Percentiles rank a stretch among this genome's conserved stretches.
phyloP scores from a whole-genome alignment of 2,113 vertebrate species.

The Numida meleagris region DNA sequence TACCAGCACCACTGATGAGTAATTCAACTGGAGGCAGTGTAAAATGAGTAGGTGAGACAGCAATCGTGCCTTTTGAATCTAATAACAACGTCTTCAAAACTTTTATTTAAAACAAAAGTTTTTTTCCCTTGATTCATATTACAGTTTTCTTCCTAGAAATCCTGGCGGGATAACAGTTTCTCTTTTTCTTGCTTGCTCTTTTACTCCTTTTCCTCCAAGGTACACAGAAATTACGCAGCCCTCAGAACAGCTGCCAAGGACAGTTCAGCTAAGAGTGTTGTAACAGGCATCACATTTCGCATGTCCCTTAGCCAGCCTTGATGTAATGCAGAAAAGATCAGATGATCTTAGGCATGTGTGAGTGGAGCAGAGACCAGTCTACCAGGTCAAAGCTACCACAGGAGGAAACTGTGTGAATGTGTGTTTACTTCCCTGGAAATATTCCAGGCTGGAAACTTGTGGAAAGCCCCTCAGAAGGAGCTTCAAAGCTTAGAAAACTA shows the following conservation, averaged over 20 bases:
- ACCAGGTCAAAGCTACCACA: background rate
- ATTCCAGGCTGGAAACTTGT: background rate
- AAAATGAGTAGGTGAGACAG: background rate
- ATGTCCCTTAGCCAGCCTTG: background rate
- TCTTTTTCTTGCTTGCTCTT: background rate
- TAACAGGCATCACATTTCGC: constrained; percentile 79
- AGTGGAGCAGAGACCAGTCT: background rate
- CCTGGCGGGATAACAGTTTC: background rate
- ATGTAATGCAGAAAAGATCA: constrained; percentile 11
- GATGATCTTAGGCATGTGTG: background rate
- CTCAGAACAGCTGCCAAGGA: constrained; percentile 83
- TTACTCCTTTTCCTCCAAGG: constrained; percentile 73
- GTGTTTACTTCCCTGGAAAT: background rate
- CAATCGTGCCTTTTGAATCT: background rate
- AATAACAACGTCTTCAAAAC: background rate
- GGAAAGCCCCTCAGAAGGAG: background rate
- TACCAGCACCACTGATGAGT: background rate
- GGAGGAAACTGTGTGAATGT: background rate
- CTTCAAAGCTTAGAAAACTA: background rate
- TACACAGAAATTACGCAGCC: constrained; percentile 83
- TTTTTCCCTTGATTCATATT: background rate
- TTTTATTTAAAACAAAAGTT: background rate
- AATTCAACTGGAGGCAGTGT: background rate
- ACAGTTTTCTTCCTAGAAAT: constrained; percentile 2
- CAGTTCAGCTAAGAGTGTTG: constrained; percentile 80